Base-by-base conservation (phyloP, 1,140 invertebrate species). In the Philaenus spumarius region DNA sequence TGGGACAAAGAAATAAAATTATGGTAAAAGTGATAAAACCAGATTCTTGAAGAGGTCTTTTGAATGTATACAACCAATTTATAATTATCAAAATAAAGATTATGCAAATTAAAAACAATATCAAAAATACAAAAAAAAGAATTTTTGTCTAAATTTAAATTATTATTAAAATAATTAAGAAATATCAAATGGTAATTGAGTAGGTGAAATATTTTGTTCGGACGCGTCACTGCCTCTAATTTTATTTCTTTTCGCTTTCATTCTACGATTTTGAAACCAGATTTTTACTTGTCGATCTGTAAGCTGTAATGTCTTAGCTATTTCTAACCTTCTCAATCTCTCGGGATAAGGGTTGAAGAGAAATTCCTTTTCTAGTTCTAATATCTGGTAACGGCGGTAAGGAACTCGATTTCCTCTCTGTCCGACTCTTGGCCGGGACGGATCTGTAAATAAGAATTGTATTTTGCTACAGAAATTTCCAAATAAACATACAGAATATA, bases 231-330 rank as follows among this genome's bases (percentile, higher is more conserved):
- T 59, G 15, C 43, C 46, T 48, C 62, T 37, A 51, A 63, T 60
- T 22, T 50, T n/a, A 39, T 63, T 59, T 68, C 98, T 98, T 80
- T 99, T 99, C 96, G 95, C 98, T 73, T 99, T 99, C 65, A 96
- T 99, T 40, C 96, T 81, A 0, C 96, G 81, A 71, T 99, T 98
- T 76, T 95, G 93, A 70, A 96, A 95, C 93, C 93, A 95, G 61
- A 95, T 95, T 76, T 95, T 95, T 43, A 97, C 94, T 84, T 93
- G 78, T 24, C 59, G 43, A 42, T 58, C 56, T 15, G 56, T 48
- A 4, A 58, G 34, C 35, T 58, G 56, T 15, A 58, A 34, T 11
- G 46, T 20, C 14, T 58, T 50, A 12, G 56, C 43, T 12, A 58
- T 58, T 7, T 58, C 56, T 17, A 46, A 35, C 19, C 56, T 23